These are phyloP conservation scores for Gymnobelideus leadbeateri DNA, from an alignment of 2,113 vertebrate genomes.

Conservation along the genomic window DNA sequence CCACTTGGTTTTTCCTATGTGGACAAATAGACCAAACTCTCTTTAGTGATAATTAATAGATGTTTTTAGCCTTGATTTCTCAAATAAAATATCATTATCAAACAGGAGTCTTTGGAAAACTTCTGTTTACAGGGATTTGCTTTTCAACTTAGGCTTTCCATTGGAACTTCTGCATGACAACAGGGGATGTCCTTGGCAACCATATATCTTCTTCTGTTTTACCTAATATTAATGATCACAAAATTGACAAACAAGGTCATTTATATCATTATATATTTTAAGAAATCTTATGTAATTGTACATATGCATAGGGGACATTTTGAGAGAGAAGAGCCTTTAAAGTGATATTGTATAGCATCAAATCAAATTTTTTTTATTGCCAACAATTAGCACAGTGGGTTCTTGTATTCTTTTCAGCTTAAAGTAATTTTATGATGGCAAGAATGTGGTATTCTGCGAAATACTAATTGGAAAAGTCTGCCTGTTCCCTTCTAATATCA, in stretches of 20 bases:
- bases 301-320: background rate
- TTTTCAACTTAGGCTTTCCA: background rate
- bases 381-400: background rate
- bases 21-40: background rate
- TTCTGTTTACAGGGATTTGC: background rate
- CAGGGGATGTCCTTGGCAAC: background rate
- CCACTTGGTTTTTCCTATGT: background rate
- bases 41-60: background rate
- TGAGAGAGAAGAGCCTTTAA: background rate
- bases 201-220: background rate
- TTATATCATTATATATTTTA: background rate
- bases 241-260: background rate
- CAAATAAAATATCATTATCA: background rate
- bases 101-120: background rate
- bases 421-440: conserved; percentile 2
- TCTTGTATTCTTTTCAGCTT: conserved; percentile 1
- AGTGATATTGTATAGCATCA: background rate
- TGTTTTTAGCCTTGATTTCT: background rate
- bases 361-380: conserved; percentile 3
- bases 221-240: background rate
- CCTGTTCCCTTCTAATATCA: background rate
- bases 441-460: conserved; percentile 1
- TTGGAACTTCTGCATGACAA: background rate
- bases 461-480: background rate
- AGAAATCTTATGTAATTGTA: background rate